phyloP scores from a whole-genome alignment of 1,140 invertebrate species.

The Acyrthosiphon pisum region DNA sequence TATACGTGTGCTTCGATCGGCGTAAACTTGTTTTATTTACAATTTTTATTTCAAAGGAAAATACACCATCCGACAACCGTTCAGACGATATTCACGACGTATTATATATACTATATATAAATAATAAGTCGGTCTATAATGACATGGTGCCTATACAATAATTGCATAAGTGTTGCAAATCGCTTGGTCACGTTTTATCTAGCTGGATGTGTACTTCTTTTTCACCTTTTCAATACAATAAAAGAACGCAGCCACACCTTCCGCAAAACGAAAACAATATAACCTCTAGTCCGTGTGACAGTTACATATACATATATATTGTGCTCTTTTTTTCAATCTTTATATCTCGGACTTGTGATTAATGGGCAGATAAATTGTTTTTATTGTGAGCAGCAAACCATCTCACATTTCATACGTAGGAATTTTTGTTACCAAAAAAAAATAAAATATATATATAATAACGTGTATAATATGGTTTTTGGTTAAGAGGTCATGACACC shows the following conservation, averaged over 20 bases:
- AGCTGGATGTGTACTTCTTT: slow-evolving; percentile 5
- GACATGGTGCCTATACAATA: background rate
- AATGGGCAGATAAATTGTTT: slow-evolving; percentile 43
- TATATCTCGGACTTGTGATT: slow-evolving; percentile 16
- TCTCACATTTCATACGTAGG: background rate
- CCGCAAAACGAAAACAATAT: slow-evolving; percentile 33
- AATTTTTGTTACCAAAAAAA: slow-evolving; percentile 6
- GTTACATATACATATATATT: slow-evolving; percentile 10
- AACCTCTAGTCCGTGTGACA: background rate
- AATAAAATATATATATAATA: background rate
- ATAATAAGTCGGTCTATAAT: slow-evolving; percentile 7
- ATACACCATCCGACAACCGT: background rate
- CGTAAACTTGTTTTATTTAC: background rate
- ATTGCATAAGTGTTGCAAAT: slow-evolving; percentile 41
- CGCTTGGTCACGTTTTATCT: slow-evolving; percentile 50
- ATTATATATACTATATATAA: background rate
- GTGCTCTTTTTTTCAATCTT: background rate
- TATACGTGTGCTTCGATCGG: background rate
- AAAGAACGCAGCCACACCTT: background rate
- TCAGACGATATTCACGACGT: background rate
- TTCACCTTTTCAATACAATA: slow-evolving; percentile 36
- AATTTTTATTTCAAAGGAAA: slow-evolving; percentile 14
- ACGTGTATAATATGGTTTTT: background rate
- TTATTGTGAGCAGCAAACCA: background rate
- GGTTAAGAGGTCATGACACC: background rate